Base-by-base conservation (phyloP, 2,797 vertebrate species). In the Esox masquinongy region DNA sequence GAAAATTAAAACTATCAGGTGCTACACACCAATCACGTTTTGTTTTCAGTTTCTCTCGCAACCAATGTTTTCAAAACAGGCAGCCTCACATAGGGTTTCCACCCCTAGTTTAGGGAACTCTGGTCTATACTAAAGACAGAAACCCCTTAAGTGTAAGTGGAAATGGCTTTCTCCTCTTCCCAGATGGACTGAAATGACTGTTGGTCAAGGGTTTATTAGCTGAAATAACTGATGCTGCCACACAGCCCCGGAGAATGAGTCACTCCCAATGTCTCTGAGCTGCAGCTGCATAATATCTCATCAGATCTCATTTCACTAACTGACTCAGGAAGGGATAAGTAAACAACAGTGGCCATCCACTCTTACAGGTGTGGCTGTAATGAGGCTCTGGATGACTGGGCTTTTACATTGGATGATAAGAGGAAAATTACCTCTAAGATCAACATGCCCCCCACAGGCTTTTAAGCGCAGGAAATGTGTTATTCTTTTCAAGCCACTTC, bases 271-370 rank as follows among this genome's bases (percentile, higher is more conserved):
- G 72, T 80, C 75, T 76, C 24, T 68, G 72, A 56, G 64, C 74
- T 9, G 1, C 53, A 72, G 49, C 72, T 83, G 76, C 70, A 79
- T 86, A 77, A 61, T 64, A 84, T 83, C 80, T 85, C 74, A 80
- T 87, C 79, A 64, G 56, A 84, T 84, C 80, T 85, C 74, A 81
- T 87, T 84, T 85, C 73, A 2, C 56, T 16, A 17, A 69, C 79
- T 72, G 78, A 80, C 70, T 71, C 79, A 77, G 73, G 77, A 8
- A 53, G 2, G 0, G 0, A 71, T 81, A 80, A 79, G 26, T 61
- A 76, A 81, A 80, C 78, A 78, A 72, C 47, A 77, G 71, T 53
- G 34, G 26, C 22, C 14, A 15, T 5, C 22, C 50, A 31, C 78
- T 70, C 11, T 66, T 67, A 67, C 70, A 67, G 49, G 43, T 61